Conservation (phyloP, 2,888 invertebrate species). For the Cynaeus angustus region DNA sequence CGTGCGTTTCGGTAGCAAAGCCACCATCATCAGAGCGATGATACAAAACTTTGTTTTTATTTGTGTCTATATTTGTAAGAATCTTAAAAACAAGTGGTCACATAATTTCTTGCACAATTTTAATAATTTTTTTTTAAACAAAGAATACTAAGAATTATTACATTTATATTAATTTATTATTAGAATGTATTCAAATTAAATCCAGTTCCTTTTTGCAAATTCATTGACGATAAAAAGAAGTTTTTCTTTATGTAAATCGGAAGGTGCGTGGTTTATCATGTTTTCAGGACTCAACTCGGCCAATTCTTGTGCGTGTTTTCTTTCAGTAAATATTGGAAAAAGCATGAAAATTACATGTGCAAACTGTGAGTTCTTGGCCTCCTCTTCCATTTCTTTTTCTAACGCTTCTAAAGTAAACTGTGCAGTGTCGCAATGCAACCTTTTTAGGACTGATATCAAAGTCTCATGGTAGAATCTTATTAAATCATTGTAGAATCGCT, state of each 20-base stretch:
- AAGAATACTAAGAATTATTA: no score
- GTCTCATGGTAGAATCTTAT: slow-evolving; percentile 61
- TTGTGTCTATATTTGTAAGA: no score
- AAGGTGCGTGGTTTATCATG: slow-evolving; percentile 55
- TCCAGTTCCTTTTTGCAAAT: slow-evolving; percentile 36
- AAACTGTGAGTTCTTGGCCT: slow-evolving; percentile 62
- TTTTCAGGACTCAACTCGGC: slow-evolving; percentile 68
- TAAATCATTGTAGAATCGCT: slow-evolving; percentile 69
- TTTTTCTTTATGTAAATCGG: slow-evolving; percentile 15
- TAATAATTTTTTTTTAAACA: no score
- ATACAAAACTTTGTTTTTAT: no score
- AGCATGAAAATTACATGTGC: slow-evolving; percentile 70
- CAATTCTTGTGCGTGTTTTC: slow-evolving; percentile 65
- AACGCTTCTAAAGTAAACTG: slow-evolving; percentile 23
- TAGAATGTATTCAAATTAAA: slow-evolving; percentile 2
- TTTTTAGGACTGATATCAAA: slow-evolving; percentile 55
- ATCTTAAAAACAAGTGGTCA: no score
- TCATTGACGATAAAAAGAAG: slow-evolving; percentile 18
- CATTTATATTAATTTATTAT: no score
- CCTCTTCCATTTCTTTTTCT: slow-evolving; percentile 23
- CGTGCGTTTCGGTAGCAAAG: no score
- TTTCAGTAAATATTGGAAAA: slow-evolving; percentile 64
- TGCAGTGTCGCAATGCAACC: slow-evolving; percentile 25
- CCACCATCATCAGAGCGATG: no score
- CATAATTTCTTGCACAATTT: no score